Base-by-base conservation (phyloP, 2,797 vertebrate species). In the Hozukius guyotensis region DNA sequence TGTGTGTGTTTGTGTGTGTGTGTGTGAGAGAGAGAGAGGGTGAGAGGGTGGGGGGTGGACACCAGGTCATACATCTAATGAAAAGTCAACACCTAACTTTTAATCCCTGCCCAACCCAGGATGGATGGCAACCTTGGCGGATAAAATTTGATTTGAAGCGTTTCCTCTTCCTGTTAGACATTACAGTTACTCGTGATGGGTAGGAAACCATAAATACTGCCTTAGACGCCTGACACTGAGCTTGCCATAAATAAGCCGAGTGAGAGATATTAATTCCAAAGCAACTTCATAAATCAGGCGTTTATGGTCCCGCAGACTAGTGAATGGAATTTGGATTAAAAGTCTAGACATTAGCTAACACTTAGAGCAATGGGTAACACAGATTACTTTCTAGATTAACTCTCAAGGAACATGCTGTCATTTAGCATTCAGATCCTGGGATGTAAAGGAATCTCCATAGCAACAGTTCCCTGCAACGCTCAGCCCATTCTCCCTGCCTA, bases 371-470 rank as follows among this genome's bases (percentile, higher is more conserved):
- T 85, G 73, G 53, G 75, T 86, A 91, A 93, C 87, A 82, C 69
- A 82, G 82, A 92, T 94, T 93, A 92, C 82, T 92, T 87, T 88
- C 79, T 87, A 89, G 86, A 95, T 94, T 83, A 92, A 91, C 90
- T 88, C 88, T 81, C 74, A 53, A 42, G 62, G 66, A 92, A 82
- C 75, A 81, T 77, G 84, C 75, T 85, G 88, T 85, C 83, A 36
- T 87, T 85, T 75, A 77, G 74, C 72, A 88, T 91, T 91, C 83
- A 94, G 90, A 93, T 87, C 91, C 90, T 88, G 77, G 42, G 92
- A 96, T 93, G 94, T 94, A 93, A 93, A 93, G 89, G 5, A 55
- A 96, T 97, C 97, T 94, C 96, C 91, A 96, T 95, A 95, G 96
- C 91, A 97, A 97, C 96, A 25, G 93, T 92, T 84, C 88, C 75